Evolutionary conservation across 2,888 invertebrate species (phyloP), one percentile per base, ranked within the genome.

Genomic region (Dryocosmus kuriphilus): DNA sequence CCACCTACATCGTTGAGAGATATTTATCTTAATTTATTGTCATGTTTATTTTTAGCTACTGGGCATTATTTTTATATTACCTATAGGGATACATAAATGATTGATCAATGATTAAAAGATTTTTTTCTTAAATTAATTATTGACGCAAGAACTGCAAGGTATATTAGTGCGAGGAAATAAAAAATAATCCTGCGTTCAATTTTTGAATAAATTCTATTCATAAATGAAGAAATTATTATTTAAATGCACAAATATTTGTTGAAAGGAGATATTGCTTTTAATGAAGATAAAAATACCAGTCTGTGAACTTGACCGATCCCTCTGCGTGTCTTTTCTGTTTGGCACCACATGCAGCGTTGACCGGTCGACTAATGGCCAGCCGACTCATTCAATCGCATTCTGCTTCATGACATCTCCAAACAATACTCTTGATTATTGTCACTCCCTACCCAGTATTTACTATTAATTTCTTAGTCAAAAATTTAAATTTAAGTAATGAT

Each of bases 391-490:
- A 84, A 75, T 80, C 67, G 82, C 30, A 46, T 24, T 30, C 80
- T 81, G 78, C 79, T 86, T 85, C 82, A 85, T 77, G 80, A 82
- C 71, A 74, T 76, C 78, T 79, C 80, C 80, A 80, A 86, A 87
- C 86, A 84, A 86, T 85, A 81, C 82, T 85, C 85, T 87, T 84
- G 84, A 88, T 86, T 86, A 88, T 82, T 55, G 82, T 83, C 85
- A 83, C 82, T 85, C 85, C 85, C 79, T 78, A 30, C 30, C 67
- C 78, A 75, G 78, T 84, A 30, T 67, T 67, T 46, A 67, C 24
- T 46, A 30, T 46, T 57, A 9, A 9, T 35, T 35, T 35, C 35
- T 35, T 35, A n/a, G n/a, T n/a, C n/a, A n/a, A n/a, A n/a, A n/a
- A n/a, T n/a, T n/a, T n/a, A 35, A 35, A 35, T 2, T 11, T 11